Evolutionary conservation across 2,113 vertebrate species (phyloP).

Genomic region (Antechinus stuartii): DNA sequence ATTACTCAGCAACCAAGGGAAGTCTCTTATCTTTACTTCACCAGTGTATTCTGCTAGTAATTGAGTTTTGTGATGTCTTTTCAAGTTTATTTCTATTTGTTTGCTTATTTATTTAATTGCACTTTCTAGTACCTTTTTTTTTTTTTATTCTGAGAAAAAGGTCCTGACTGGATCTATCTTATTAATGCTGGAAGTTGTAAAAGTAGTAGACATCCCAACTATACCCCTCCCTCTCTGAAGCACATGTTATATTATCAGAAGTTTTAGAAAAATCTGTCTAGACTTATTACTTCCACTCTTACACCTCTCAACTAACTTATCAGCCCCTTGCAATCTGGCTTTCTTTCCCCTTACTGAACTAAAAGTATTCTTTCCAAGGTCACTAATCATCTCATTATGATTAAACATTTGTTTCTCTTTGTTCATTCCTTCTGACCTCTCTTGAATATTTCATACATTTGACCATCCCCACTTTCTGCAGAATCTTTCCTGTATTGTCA

Average conservation of each 20-base stretch:
- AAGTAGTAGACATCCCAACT: neutral
- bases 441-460: neutral
- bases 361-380: neutral
- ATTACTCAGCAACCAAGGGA: no score
- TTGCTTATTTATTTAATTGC: neutral
- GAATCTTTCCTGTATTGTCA: neutral
- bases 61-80: neutral
- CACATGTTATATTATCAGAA: neutral
- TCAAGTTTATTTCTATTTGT: neutral
- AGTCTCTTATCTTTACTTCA: neutral
- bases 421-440: neutral
- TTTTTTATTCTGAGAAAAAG: neutral
- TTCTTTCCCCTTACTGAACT: neutral
- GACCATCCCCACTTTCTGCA: neutral
- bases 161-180: neutral
- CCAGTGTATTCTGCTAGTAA: neutral
- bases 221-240: neutral
- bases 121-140: neutral
- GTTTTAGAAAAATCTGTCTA: neutral
- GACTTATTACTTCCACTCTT: neutral
- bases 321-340: neutral
- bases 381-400: neutral
- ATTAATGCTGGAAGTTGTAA: neutral
- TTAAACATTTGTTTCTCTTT: neutral
- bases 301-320: neutral